Evolutionary conservation across 2,888 invertebrate species (phyloP).

Genomic region (Limnephilus lunatus): DNA sequence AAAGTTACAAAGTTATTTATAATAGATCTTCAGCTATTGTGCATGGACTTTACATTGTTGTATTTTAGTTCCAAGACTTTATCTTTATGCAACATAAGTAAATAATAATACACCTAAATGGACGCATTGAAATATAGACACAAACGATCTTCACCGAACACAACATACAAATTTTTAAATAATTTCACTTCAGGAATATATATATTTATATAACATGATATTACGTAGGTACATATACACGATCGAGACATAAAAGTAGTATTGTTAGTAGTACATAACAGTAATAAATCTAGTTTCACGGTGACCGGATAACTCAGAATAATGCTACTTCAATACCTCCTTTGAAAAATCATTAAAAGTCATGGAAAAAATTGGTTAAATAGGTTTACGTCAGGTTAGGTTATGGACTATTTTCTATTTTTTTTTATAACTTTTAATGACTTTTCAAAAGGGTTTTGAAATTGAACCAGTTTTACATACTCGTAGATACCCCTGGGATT

Average conservation of each 20-base stretch:
- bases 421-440: too few relatives aligned
- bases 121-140: not conserved
- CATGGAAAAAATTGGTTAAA: too few relatives aligned
- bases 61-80: not conserved
- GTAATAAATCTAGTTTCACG: not conserved
- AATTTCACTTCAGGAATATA: not conserved
- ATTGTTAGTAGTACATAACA: too few relatives aligned
- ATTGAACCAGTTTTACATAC: too few relatives aligned
- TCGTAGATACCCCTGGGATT: not conserved
- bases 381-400: too few relatives aligned
- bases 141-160: not conserved
- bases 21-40: not conserved
- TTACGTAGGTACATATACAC: not conserved
- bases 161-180: not conserved
- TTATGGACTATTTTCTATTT: too few relatives aligned
- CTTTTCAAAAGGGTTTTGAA: too few relatives aligned
- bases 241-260: not conserved
- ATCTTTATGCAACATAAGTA: not conserved
- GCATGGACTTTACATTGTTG: not conserved
- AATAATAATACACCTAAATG: not conserved
- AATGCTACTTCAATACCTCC: too few relatives aligned
- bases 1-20: not conserved
- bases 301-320: too few relatives aligned
- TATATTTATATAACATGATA: not conserved
- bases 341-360: too few relatives aligned